These are phyloP conservation scores for Pachycephus smyrnensis DNA, from an alignment of 2,888 invertebrate genomes.

Conservation along the genomic window DNA sequence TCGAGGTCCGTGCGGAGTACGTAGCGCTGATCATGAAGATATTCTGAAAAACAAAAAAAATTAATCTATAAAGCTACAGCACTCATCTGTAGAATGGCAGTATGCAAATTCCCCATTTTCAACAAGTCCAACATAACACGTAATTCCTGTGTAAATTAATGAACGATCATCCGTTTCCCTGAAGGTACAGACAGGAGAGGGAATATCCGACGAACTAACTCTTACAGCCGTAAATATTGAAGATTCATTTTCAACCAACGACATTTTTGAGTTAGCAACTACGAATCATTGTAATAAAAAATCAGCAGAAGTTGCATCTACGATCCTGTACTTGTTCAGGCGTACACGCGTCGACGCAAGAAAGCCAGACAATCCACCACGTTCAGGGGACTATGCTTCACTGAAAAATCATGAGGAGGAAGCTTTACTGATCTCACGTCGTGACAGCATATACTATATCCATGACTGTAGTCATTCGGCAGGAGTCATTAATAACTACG, in stretches of 20 bases:
- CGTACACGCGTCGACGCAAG: neutral
- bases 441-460: too few relatives aligned
- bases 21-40: conserved; percentile 70
- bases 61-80: neutral
- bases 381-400: neutral
- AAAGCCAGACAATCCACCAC: neutral
- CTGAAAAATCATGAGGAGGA: neutral
- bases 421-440: neutral
- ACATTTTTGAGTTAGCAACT: too few relatives aligned
- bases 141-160: conserved; percentile 1
- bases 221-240: too few relatives aligned
- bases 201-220: too few relatives aligned
- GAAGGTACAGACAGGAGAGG: too few relatives aligned
- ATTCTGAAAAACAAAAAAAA: conserved; percentile 66
- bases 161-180: neutral
- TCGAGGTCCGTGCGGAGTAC: conserved; percentile 52
- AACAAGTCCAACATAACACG: neutral
- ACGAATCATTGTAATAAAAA: too few relatives aligned
- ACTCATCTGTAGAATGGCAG: neutral
- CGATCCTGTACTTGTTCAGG: too few relatives aligned
- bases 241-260: too few relatives aligned
- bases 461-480: too few relatives aligned
- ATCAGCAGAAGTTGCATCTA: neutral
- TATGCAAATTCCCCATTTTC: neutral
- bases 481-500: neutral